These are phyloP conservation scores for Drosophila simulans DNA, from an alignment of 1,140 invertebrate species.

Conservation along the genomic window DNA sequence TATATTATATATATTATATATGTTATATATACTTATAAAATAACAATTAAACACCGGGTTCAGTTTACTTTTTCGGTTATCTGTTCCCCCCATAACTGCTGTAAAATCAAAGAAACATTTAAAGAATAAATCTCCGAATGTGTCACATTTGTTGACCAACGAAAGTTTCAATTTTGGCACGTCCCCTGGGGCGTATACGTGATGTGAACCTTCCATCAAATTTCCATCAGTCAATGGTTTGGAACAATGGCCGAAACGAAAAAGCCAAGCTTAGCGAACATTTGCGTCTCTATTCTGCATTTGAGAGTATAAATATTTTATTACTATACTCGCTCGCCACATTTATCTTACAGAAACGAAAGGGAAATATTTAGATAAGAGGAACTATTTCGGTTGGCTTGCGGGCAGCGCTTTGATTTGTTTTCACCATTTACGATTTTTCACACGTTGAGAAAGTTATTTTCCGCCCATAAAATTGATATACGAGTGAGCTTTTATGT, in stretches of 20 bases:
- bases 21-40: too few species aligned
- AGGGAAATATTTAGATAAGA: conserved; percentile 9
- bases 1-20: too few species aligned
- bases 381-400: conserved; percentile 32
- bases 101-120: conserved; percentile 27
- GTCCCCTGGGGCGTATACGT: conserved; percentile 47
- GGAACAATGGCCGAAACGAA: conserved; percentile 1
- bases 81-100: not conserved
- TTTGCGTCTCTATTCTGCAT: conserved; percentile 13
- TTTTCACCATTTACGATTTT: conserved; percentile 24
- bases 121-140: conserved; percentile 39
- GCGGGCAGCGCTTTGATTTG: conserved; percentile 21
- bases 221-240: conserved; percentile 53
- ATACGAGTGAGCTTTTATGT: conserved; percentile 11
- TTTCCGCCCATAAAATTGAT: conserved; percentile 30
- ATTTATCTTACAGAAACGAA: conserved; percentile 38
- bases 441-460: conserved; percentile 35
- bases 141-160: conserved; percentile 43
- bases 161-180: conserved; percentile 45
- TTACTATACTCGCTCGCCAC: conserved; percentile 16
- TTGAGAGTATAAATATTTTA: conserved; percentile 47
- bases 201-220: conserved; percentile 56
- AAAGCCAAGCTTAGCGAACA: conserved; percentile 19
- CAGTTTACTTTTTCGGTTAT: not conserved
- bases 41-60: not conserved